A percentile compares a stretch with the other conserved stretches of the same genome.
These are phyloP conservation scores for Seriola aureovittata DNA, from an alignment of 2,113 vertebrate species.

Conservation along the genomic window DNA sequence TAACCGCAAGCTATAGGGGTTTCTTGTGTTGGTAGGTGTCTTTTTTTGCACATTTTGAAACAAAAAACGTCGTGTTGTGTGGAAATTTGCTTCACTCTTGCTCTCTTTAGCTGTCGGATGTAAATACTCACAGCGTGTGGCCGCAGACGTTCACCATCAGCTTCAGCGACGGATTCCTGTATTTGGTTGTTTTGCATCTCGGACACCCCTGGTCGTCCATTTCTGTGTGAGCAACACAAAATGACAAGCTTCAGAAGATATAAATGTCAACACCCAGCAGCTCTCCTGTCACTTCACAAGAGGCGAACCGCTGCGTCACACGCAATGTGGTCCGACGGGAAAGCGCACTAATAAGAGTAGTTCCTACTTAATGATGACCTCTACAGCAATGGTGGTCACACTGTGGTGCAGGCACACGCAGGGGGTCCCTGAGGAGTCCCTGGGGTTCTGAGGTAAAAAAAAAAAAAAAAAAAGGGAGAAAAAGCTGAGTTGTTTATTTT, in stretches of 20 bases:
- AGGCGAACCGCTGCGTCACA: conserved; percentile 44
- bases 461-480: too few relatives aligned
- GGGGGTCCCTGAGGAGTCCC: neutral
- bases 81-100: neutral
- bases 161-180: conserved; percentile 96
- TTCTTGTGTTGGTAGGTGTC: neutral
- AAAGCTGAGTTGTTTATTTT: conserved; percentile 30
- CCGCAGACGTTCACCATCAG: conserved; percentile 99
- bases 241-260: neutral
- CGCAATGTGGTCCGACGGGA: conserved; percentile 60
- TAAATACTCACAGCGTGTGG: conserved; percentile 94
- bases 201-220: conserved; percentile 98
- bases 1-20: neutral
- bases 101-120: neutral
- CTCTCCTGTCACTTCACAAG: conserved; percentile 21
- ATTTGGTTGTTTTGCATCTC: conserved; percentile 97
- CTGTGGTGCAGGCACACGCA: neutral
- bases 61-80: neutral
- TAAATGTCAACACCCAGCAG: conserved; percentile 36
- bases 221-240: conserved; percentile 19
- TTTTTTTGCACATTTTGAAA: neutral
- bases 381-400: neutral
- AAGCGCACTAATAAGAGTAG: conserved; percentile 25
- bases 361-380: conserved; percentile 61
- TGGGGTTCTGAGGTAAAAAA: conserved; percentile 12